These are phyloP conservation scores for Palythoa heliodiscus DNA, from an alignment of 92 coral and sea anemone species.

Conservation along the genomic window DNA sequence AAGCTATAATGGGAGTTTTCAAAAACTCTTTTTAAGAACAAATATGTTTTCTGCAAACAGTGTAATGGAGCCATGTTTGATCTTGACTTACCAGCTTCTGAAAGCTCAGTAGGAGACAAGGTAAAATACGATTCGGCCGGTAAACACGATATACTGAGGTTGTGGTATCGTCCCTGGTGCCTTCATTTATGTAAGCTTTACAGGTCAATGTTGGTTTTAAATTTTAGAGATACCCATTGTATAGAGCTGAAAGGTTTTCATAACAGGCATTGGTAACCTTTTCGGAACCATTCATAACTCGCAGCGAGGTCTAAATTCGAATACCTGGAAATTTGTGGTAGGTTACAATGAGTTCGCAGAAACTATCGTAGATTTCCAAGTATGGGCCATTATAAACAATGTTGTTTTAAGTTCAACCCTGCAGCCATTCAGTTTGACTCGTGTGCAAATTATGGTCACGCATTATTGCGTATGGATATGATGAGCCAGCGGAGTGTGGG, in stretches of 20 bases:
- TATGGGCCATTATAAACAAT: background rate
- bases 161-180: background rate
- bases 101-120: background rate
- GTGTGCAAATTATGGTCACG: constrained; percentile 32
- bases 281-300: too few species aligned
- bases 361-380: background rate
- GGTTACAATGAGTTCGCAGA: background rate
- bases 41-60: background rate
- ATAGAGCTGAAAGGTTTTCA: too few species aligned
- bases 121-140: background rate
- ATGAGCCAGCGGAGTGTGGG: constrained; percentile 7
- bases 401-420: background rate
- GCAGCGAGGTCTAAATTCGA: background rate
- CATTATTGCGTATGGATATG: constrained; percentile 28
- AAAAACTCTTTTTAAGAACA: background rate
- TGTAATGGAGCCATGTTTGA: background rate
- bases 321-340: background rate
- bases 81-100: background rate
- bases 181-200: background rate
- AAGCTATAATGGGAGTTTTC: background rate
- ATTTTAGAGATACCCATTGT: too few species aligned
- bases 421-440: constrained; percentile 6
- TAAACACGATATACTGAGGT: background rate
- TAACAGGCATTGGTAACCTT: too few species aligned
- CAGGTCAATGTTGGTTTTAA: too few species aligned